Conservation (phyloP, 2,797 vertebrate genomes). For the Lepilemur ruficaudatus region DNA sequence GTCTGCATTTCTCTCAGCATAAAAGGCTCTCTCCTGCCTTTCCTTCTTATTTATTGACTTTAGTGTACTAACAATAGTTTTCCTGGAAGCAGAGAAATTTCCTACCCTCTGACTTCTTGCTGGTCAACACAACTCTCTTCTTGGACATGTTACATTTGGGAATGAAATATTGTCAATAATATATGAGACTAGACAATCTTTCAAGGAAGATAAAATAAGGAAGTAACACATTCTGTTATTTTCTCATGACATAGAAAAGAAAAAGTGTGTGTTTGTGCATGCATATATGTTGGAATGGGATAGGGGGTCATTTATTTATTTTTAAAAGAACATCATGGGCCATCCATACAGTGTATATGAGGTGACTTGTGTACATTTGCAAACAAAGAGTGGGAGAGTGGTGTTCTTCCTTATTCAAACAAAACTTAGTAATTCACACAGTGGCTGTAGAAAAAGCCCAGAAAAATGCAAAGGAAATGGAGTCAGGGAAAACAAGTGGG, state of each 20-base stretch:
- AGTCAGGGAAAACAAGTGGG: neutral
- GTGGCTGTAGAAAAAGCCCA: neutral
- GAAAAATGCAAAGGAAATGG: neutral
- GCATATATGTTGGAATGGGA: neutral
- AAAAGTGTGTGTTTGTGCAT: neutral
- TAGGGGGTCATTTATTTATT: neutral
- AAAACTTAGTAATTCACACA: neutral
- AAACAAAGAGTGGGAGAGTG: neutral
- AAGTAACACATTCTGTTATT: neutral
- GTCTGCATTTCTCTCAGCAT: slow-evolving; percentile 65
- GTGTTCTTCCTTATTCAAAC: neutral
- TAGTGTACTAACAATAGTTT: slow-evolving; percentile 46
- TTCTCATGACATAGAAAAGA: neutral
- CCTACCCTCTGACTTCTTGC: slow-evolving; percentile 52
- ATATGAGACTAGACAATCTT: neutral
- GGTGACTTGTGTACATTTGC: neutral
- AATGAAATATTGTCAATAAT: slow-evolving; percentile 47
- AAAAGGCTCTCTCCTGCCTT: slow-evolving; percentile 49
- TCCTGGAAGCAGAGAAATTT: slow-evolving; percentile 52
- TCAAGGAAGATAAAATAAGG: slow-evolving; percentile 7
- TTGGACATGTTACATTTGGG: slow-evolving; percentile 53
- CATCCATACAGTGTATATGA: neutral
- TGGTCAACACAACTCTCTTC: slow-evolving; percentile 44
- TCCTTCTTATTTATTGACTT: slow-evolving; percentile 68
- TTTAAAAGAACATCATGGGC: neutral